Base-by-base conservation (phyloP, 2,888 invertebrate species). In the Pollenia labialis region DNA sequence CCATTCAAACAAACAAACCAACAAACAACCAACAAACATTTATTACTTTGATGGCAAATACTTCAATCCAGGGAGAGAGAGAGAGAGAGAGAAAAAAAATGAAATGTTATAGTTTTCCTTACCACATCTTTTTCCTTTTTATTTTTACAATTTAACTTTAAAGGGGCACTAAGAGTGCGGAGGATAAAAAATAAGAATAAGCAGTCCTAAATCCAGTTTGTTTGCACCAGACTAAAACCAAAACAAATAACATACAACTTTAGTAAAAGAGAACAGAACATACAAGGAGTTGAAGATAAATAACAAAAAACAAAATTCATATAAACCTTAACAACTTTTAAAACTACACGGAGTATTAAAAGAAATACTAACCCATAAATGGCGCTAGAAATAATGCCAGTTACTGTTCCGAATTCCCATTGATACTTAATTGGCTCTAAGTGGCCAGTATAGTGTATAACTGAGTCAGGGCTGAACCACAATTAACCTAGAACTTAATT, bases 11-110 rank as follows among this genome's bases (percentile, higher is more conserved):
- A 72, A 64, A 40, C 44, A 74, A n/a, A n/a, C n/a, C n/a, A n/a
- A 72, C 42, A 54, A 79, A 79, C 46, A 48, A 32, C 50, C 64
- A 81, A 64, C 72, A 60, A 66, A 58, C 32, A 75, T 75, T 75
- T 81, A 81, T 81, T 84, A 77, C 77, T 83, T 83, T 83, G 83
- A 77, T 77, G 71, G 50, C 64, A 83, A 83, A 82, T 60, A 48
- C n/a, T 11, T 14, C 3, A 11, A 40, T 11, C 40, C 6, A 40
- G 32, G 46, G 1, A 44, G 0, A 4, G 12, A 23, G 10, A 23
- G 0, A 4, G 12, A 23, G 10, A 23, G 23, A 58, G n/a, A 58
- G 23, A 0, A 66, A 42, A 64, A 18, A 56, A 40, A 68, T 42
- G 42, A 58, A 11, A n/a, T 58, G 72, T 69, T 54, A 54, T 50